A percentile compares a stretch with the other conserved stretches of the same genome.
Conservation (phyloP, 1,140 invertebrate species). For the Papilio aristodemus region DNA sequence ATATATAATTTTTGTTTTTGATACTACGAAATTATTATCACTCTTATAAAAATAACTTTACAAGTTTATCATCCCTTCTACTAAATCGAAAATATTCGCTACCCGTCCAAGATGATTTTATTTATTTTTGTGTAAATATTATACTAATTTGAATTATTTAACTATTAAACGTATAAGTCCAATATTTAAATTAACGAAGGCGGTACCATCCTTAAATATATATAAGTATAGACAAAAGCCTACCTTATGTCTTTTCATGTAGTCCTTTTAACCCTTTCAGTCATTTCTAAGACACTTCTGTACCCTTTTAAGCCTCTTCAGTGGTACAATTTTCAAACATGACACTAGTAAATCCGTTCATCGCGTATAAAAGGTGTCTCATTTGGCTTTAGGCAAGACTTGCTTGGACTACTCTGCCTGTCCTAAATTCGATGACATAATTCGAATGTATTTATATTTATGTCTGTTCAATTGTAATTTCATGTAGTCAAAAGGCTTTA, state of each 20-base stretch:
- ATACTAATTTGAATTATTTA: too few species aligned
- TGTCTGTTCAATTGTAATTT: too few species aligned
- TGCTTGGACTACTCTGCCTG: not conserved
- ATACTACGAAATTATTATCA: too few species aligned
- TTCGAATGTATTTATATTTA: too few species aligned
- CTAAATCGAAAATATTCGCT: too few species aligned
- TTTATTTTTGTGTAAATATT: too few species aligned
- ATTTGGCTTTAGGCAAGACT: not conserved
- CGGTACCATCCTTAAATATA: not conserved
- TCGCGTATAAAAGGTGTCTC: not conserved
- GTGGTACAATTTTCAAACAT: slow-evolving; percentile 5
- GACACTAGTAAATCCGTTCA: slow-evolving; percentile 10
- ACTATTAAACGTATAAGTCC: not conserved
- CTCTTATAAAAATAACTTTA: too few species aligned
- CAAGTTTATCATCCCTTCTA: too few species aligned
- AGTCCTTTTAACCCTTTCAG: slow-evolving; percentile 10
- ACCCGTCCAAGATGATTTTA: too few species aligned
- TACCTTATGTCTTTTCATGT: not conserved
- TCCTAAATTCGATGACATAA: too few species aligned
- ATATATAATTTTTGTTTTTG: too few species aligned
- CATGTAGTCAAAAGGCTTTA: too few species aligned
- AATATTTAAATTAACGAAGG: not conserved
- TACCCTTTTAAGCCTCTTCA: slow-evolving; percentile 6
- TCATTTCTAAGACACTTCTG: slow-evolving; percentile 5
- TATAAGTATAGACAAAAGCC: not conserved